phyloP scores from a whole-genome alignment of 2,113 vertebrate genomes.

The Amphiprion percula region DNA sequence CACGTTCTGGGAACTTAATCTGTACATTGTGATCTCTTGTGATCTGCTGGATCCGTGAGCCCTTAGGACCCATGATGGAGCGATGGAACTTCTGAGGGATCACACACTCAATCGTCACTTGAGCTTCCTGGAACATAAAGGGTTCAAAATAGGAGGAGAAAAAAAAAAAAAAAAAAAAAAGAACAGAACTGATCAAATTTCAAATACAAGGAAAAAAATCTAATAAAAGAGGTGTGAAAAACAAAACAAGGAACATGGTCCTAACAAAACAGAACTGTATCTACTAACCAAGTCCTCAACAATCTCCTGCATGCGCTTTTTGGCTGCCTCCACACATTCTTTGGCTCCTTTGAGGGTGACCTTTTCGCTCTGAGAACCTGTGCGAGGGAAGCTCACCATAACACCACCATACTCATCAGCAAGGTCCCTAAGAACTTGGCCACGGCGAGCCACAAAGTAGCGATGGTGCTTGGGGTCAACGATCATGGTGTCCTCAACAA shows the following conservation, averaged over 20 bases:
- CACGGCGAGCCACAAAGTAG: conserved; percentile 95
- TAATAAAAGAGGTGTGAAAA: too few relatives aligned
- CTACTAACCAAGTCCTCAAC: conserved; percentile 93
- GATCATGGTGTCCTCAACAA: conserved; percentile 93
- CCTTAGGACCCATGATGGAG: conserved; percentile 98
- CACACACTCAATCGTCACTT: conserved; percentile 95
- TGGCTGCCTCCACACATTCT: conserved; percentile 97
- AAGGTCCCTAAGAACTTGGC: conserved; percentile 94
- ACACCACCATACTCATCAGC: conserved; percentile 97
- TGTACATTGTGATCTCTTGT: conserved; percentile 95
- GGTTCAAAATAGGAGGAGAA: not conserved
- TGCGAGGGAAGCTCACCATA: conserved; percentile 98
- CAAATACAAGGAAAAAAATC: fast-evolving
- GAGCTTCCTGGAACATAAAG: conserved; percentile 89
- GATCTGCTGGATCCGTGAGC: conserved; percentile 96
- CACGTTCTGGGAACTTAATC: conserved; percentile 98
- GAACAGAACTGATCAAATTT: not conserved
- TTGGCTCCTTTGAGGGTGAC: conserved; percentile 98
- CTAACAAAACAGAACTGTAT: not conserved
- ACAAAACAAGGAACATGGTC: not conserved
- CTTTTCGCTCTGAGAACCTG: conserved; percentile 91
- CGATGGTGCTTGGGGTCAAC: conserved; percentile 97
- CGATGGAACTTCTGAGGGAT: conserved; percentile 96
- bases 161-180: not conserved
- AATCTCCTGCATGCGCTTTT: conserved; percentile 96